phyloP scores from a whole-genome alignment of 2,797 vertebrate genomes.

The Parotocinclus haroldoi region DNA sequence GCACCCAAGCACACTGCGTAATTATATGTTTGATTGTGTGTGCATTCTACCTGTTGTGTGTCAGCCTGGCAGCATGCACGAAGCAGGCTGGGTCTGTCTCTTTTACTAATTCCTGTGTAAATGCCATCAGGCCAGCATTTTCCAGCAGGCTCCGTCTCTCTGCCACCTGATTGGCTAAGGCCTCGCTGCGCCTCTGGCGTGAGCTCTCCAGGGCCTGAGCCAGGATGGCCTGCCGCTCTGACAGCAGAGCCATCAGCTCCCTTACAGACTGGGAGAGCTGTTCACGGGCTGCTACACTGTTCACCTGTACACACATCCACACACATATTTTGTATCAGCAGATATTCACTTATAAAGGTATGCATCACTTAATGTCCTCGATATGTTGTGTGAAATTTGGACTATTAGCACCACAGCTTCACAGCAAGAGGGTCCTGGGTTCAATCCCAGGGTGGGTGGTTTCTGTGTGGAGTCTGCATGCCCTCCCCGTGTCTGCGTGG shows the following conservation, averaged over 20 bases:
- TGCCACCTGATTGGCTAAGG: constrained; percentile 77
- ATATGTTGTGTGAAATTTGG: too few relatives aligned
- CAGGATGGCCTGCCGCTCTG: constrained; percentile 80
- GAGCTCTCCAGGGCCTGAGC: constrained; percentile 82
- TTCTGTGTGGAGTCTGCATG: too few relatives aligned
- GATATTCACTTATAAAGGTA: too few relatives aligned
- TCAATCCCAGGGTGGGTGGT: too few relatives aligned
- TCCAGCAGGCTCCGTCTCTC: constrained; percentile 87
- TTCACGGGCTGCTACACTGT: constrained; percentile 85
- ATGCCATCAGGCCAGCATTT: constrained; percentile 88
- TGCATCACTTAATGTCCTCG: too few relatives aligned
- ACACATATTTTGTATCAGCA: constrained; percentile 2
- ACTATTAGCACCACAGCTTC: too few relatives aligned
- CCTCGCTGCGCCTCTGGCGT: constrained; percentile 79
- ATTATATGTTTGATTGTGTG: not conserved
- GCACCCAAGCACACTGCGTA: too few relatives aligned
- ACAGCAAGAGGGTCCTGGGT: too few relatives aligned
- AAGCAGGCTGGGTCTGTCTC: constrained; percentile 92
- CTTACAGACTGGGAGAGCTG: constrained; percentile 86
- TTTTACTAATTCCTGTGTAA: constrained; percentile 89
- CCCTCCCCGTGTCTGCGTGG: too few relatives aligned
- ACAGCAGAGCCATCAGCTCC: constrained; percentile 80
- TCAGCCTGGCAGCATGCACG: constrained; percentile 86
- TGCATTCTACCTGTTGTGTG: constrained; percentile 82
- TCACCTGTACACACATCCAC: constrained; percentile 68